Evolutionary conservation across 2,888 invertebrate species (phyloP), one percentile per base, ranked within the genome.

Genomic region (Nebria brevicollis): DNA sequence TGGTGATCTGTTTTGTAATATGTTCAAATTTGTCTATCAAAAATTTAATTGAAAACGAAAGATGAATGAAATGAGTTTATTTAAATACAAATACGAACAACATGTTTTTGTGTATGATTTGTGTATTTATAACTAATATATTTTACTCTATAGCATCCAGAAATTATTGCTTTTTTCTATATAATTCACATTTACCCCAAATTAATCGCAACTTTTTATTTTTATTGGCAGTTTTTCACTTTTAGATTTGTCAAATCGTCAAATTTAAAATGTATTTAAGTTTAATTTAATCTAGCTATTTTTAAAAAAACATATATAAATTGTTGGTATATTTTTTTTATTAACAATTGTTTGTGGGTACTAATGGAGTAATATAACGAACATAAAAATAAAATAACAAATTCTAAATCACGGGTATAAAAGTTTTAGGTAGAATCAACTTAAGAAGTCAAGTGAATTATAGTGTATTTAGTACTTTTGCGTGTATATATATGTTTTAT

Each of bases 391-490:
- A 6, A 54, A 54, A 8, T 54, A 75, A 42, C 77, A 74, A 75
- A 80, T 75, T 76, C 75, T 75, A 82, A 82, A 79, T 81, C 82
- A 83, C 81, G 82, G 81, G 82, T 81, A 82, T 77, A 72, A 34
- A 79, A 78, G 68, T 75, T 76, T 76, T 78, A 70, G 15, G 72
- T 68, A 72, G 68, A 70, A 70, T 72, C 34, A 75, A 76, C 64
- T 42, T 75, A 11, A 54, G 7, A 54, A 11, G 54, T 54, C 13
- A 84, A 85, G 85, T 84, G 82, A 80, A 81, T 84, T 81, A 83
- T 83, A 85, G 82, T 85, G 85, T 84, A 83, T 85, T 84, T 85
- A 83, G 65, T 65, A 72, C 25, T 72, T 77, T 65, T 64, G 70
- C 43, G 65, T 20, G 26, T 54, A 7, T 72, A 41, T 43, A 74